Base-by-base conservation (phyloP, 2,113 vertebrate species). In the Podarcis muralis region DNA sequence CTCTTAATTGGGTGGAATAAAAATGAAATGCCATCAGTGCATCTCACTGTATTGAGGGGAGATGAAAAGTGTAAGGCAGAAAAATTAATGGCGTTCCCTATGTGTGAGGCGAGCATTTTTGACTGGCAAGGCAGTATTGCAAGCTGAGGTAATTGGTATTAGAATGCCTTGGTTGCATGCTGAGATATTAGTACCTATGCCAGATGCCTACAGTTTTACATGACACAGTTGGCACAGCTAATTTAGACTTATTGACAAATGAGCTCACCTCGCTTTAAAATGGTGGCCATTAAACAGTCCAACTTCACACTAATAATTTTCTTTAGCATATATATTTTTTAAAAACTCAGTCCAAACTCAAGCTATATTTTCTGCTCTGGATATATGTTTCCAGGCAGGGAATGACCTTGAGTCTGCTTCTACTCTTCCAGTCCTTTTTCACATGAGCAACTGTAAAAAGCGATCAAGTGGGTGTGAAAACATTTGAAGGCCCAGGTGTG, bases 171-270 rank as follows among this genome's bases (percentile, higher is more conserved):
- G 40, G 35, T 18, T 90, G 65, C 66, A 0, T 0, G 76, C 76
- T 87, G 89, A 30, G 91, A 40, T 2, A 8, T 6, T 77, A 18
- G 25, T 65, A 84, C 78, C 77, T 43, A 62, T 3, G 18, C 53
- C 90, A 87, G 75, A 68, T 93, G 78, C 65, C 66, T 80, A 83
- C 22, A 75, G 78, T 48, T 91, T 87, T 83, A 32, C 74, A 40
- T 22, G 87, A 90, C 69, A 88, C 30, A 86, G 16, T 87, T 91
- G 85, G 71, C 74, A 80, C 69, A 37, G 18, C 35, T 77, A 81
- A 85, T 89, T 91, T 90, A 75, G 93, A 94, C 66, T 90, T 66
- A 62, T 35, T 88, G 81, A 90, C 85, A 92, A 94, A 75, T 82
- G 32, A 88, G 90, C 91, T 84, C 83, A 93, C 76, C 91, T 87